Evolutionary conservation across 2,888 invertebrate species (phyloP).

Genomic region (Pollenia labialis): DNA sequence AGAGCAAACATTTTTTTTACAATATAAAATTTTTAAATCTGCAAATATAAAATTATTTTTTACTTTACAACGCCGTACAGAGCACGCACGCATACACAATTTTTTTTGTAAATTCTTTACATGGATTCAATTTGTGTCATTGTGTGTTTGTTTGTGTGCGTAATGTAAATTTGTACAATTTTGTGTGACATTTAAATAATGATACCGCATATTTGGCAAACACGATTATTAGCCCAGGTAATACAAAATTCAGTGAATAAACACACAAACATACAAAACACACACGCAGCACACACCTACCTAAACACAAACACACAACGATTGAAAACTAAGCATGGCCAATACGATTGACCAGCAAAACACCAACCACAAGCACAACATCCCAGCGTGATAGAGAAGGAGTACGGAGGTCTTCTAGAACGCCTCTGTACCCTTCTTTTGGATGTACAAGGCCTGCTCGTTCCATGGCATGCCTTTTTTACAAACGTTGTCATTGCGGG

Average conservation of each 20-base stretch:
- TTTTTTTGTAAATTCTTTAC: neutral
- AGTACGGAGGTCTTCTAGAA: too few relatives aligned
- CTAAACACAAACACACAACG: neutral
- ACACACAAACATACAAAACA: slow-evolving; percentile 66
- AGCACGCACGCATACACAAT: too few relatives aligned
- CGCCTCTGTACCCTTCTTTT: too few relatives aligned
- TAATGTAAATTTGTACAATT: slow-evolving; percentile 39
- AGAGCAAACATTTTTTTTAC: neutral
- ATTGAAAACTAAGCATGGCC: slow-evolving; percentile 16
- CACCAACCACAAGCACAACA: slow-evolving; percentile 66
- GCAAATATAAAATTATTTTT: slow-evolving; percentile 39
- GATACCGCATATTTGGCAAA: slow-evolving; percentile 81
- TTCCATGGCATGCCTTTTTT: too few relatives aligned
- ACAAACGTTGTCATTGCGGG: too few relatives aligned
- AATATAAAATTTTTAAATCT: slow-evolving; percentile 22
- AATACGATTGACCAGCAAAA: slow-evolving; percentile 51
- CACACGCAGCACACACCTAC: neutral
- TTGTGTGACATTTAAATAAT: slow-evolving; percentile 68
- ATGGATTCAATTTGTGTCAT: neutral
- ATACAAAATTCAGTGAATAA: slow-evolving; percentile 48
- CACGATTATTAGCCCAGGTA: slow-evolving; percentile 81
- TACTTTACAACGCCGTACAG: neutral
- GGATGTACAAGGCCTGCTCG: too few relatives aligned
- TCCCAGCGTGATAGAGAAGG: too few relatives aligned
- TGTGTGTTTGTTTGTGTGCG: slow-evolving; percentile 5